Percentiles rank a stretch among this genome's conserved stretches.
Conservation (phyloP, 2,113 vertebrate genomes). For the Nansenia antarctica region DNA sequence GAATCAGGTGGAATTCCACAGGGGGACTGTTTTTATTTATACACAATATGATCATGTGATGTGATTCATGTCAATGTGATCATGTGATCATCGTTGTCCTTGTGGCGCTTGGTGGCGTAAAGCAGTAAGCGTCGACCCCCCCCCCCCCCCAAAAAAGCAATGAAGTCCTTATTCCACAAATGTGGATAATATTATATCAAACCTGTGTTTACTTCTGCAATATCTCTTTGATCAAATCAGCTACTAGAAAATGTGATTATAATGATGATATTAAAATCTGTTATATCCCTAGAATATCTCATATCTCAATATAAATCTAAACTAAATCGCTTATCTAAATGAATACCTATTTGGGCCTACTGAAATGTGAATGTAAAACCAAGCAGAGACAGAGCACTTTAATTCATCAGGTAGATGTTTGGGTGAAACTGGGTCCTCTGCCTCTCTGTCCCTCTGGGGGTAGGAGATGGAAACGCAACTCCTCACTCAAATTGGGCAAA, state of each 20-base stretch:
- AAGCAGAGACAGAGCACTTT: not conserved
- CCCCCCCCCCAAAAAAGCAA: too few species aligned
- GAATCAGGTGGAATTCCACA: not conserved
- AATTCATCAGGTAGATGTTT: too few species aligned
- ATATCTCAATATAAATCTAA: not conserved
- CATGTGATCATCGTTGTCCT: too few species aligned
- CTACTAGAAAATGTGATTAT: not conserved
- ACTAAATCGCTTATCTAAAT: too few species aligned
- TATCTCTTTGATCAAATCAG: not conserved
- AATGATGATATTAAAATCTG: not conserved
- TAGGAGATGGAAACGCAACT: not conserved
- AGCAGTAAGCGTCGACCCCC: too few species aligned
- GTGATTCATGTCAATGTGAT: too few species aligned
- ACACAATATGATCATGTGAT: too few species aligned
- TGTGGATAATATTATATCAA: not conserved
- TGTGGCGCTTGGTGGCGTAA: too few species aligned
- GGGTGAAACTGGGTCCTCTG: not conserved
- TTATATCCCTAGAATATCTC: too few species aligned
- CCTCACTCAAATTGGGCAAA: not conserved
- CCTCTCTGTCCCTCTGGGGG: slow-evolving; percentile 1
- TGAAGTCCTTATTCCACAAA: not conserved
- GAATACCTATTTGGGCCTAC: too few species aligned
- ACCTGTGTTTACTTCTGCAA: not conserved
- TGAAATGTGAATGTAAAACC: too few species aligned
- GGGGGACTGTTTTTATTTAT: not conserved